Conservation (phyloP, 2,888 invertebrate species). For the Thecophora atra region DNA sequence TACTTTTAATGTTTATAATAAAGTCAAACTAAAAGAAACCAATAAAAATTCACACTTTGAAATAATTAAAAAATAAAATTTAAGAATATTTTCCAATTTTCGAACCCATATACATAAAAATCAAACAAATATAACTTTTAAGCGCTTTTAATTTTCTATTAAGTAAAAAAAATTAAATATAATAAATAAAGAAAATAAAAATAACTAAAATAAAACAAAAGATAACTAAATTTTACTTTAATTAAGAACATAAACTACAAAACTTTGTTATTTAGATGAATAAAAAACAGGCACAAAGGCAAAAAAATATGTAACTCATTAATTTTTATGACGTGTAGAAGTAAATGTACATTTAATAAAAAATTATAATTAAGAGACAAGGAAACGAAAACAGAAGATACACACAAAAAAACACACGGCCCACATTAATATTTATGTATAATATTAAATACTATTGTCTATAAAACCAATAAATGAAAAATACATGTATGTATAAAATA, state of each 20-base stretch:
- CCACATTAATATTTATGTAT: too few species aligned
- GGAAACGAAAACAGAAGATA: too few species aligned
- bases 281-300: too few species aligned
- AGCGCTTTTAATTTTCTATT: too few species aligned
- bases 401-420: too few species aligned
- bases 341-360: background rate
- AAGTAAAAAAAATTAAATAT: too few species aligned
- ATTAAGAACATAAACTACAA: too few species aligned
- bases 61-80: background rate
- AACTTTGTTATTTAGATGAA: slow-evolving; percentile 1
- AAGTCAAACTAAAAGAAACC: background rate
- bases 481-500: too few species aligned
- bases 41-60: background rate
- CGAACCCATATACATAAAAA: background rate
- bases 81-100: background rate
- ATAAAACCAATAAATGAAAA: too few species aligned
- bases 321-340: background rate
- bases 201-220: background rate
- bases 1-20: background rate
- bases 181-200: background rate
- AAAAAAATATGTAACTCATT: background rate
- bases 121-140: too few species aligned
- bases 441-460: too few species aligned
- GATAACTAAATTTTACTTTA: too few species aligned
- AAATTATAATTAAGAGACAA: background rate